phyloP scores from a whole-genome alignment of 1,140 invertebrate genomes.

The Chymomyza costata region DNA sequence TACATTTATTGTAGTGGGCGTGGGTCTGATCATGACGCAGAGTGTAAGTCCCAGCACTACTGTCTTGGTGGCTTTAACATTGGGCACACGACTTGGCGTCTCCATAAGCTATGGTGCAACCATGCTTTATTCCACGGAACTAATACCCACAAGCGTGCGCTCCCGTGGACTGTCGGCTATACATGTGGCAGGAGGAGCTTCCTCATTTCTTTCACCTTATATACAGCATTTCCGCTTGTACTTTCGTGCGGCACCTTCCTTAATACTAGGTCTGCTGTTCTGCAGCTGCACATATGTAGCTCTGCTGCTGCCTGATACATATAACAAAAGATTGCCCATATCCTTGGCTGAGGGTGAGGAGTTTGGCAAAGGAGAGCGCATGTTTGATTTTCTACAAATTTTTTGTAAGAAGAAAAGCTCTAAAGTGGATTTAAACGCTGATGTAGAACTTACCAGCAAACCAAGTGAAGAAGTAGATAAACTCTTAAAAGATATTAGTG shows the following conservation, averaged over 20 bases:
- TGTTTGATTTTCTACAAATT: slow-evolving; percentile 57
- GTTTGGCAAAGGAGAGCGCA: slow-evolving; percentile 77
- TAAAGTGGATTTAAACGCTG: too few relatives aligned
- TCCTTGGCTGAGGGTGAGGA: slow-evolving; percentile 78
- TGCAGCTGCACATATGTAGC: slow-evolving; percentile 76
- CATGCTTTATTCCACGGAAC: slow-evolving; percentile 80
- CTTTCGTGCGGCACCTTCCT: slow-evolving; percentile 76
- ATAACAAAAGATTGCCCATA: slow-evolving; percentile 76
- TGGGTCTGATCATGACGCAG: slow-evolving; percentile 38
- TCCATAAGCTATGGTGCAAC: slow-evolving; percentile 79
- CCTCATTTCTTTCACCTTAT: slow-evolving; percentile 57
- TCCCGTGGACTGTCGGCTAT: slow-evolving; percentile 77
- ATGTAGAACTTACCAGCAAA: too few relatives aligned
- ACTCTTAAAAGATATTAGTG: not conserved
- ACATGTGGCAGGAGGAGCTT: slow-evolving; percentile 77
- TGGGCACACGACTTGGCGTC: slow-evolving; percentile 79
- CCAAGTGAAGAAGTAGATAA: slow-evolving; percentile 11
- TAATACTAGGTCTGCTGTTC: slow-evolving; percentile 77
- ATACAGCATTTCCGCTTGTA: slow-evolving; percentile 69
- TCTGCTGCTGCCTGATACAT: slow-evolving; percentile 79
- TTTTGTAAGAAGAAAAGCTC: too few relatives aligned
- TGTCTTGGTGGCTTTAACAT: slow-evolving; percentile 40
- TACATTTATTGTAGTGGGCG: slow-evolving; percentile 43
- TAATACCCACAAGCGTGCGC: slow-evolving; percentile 80
- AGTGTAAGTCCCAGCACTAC: slow-evolving; percentile 21